Conservation (phyloP, 2,797 vertebrate genomes). For the Sebastes flavidus region DNA sequence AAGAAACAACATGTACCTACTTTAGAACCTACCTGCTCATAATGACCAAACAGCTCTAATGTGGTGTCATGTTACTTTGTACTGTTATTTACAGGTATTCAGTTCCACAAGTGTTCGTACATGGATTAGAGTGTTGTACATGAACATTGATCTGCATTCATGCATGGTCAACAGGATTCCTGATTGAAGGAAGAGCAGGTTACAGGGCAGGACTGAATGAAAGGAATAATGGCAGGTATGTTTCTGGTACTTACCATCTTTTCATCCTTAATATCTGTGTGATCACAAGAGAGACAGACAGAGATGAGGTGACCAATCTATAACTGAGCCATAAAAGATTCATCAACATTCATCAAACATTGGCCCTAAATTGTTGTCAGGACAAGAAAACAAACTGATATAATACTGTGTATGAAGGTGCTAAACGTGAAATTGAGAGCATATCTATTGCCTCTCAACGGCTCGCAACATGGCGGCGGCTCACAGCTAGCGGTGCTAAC, state of each 20-base stretch:
- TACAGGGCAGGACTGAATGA: neutral
- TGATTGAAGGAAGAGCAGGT: neutral
- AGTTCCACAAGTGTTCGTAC: neutral
- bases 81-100: neutral
- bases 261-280: neutral
- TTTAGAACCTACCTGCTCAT: neutral
- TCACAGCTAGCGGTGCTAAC: too few species aligned
- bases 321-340: neutral
- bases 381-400: neutral
- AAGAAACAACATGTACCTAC: neutral
- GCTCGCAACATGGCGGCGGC: too few species aligned
- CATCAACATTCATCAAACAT: neutral
- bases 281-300: neutral
- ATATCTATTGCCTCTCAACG: too few species aligned
- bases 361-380: neutral
- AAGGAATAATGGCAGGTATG: neutral
- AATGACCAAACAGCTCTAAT: conserved; percentile 1
- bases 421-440: too few species aligned
- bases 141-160: neutral
- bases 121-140: neutral
- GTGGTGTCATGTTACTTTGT: neutral
- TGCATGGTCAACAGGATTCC: neutral
- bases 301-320: neutral
- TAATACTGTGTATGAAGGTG: too few species aligned
- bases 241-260: neutral